Percentiles rank a stretch among this genome's conserved stretches.
These are phyloP conservation scores for Gymnodraco acuticeps DNA, from an alignment of 2,797 vertebrate species.

Conservation along the genomic window DNA sequence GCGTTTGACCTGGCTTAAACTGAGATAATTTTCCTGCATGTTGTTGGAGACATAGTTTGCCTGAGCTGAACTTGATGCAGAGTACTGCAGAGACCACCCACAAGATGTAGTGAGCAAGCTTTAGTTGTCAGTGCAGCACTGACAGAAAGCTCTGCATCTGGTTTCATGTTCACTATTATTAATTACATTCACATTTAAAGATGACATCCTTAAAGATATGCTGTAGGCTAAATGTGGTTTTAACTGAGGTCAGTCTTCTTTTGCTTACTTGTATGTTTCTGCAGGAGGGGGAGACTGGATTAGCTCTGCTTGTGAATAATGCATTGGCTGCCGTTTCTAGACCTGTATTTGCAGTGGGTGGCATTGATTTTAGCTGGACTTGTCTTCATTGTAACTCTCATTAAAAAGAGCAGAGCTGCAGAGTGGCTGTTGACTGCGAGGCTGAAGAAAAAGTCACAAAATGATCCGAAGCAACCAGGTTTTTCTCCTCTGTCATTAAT, in stretches of 20 bases:
- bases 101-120: constrained; percentile 6
- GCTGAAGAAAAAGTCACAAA: constrained; percentile 45
- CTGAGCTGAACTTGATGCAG: constrained; percentile 58
- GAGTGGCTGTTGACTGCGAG: constrained; percentile 28
- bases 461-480: constrained; percentile 31
- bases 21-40: constrained; percentile 52
- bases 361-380: constrained; percentile 62
- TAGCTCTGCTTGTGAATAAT: constrained; percentile 52
- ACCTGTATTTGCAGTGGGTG: constrained; percentile 57
- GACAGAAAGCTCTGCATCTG: background rate
- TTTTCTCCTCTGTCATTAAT: constrained; percentile 51
- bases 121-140: constrained; percentile 23
- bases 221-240: background rate
- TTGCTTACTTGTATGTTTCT: constrained; percentile 21
- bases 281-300: constrained; percentile 41
- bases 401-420: constrained; percentile 51
- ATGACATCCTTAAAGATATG: background rate
- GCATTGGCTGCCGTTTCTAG: constrained; percentile 53
- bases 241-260: constrained; percentile 1
- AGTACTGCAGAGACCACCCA: constrained; percentile 56
- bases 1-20: constrained; percentile 48
- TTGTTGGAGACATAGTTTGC: constrained; percentile 29
- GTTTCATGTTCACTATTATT: background rate
- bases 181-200: background rate
- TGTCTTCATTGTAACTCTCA: constrained; percentile 44